Evolutionary conservation across 2,888 invertebrate genomes (phyloP).

Genomic region (Tenodera sinensis): DNA sequence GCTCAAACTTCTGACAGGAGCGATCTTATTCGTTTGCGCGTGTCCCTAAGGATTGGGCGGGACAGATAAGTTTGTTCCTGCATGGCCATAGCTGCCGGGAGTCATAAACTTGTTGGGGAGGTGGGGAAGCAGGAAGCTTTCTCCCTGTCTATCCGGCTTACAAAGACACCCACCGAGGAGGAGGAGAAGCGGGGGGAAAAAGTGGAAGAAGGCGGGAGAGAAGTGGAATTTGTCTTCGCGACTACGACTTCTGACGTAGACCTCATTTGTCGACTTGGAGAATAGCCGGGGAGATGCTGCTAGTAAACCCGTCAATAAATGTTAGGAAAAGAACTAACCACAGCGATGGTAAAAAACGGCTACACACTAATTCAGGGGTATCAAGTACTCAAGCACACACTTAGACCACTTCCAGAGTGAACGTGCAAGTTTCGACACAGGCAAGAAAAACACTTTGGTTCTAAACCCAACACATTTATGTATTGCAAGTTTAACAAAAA

Average conservation of each 20-base stretch:
- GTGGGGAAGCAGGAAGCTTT: background rate
- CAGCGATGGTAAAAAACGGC: background rate
- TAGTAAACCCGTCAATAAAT: constrained; percentile 22
- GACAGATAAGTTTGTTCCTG: background rate
- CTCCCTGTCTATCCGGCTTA: background rate
- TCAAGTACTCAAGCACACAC: background rate
- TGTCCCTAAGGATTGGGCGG: background rate
- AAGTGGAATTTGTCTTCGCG: constrained; percentile 7
- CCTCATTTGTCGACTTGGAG: constrained; percentile 13
- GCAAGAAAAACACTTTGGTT: too few species aligned
- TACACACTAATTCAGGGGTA: background rate
- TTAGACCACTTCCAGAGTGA: too few species aligned
- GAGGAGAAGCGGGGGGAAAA: background rate
- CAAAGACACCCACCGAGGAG: background rate
- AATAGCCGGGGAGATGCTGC: background rate
- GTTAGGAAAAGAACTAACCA: constrained; percentile 4
- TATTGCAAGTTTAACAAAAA: too few species aligned
- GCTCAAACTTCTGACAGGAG: background rate
- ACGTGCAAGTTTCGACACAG: too few species aligned
- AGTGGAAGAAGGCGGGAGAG: constrained; percentile 10
- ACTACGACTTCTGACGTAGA: constrained; percentile 16
- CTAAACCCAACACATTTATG: too few species aligned
- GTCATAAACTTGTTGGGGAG: background rate
- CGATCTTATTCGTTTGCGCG: background rate
- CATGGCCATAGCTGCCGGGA: background rate